Evolutionary conservation across 2,797 vertebrate genomes (phyloP).

Genomic region (Gymnodraco acuticeps): DNA sequence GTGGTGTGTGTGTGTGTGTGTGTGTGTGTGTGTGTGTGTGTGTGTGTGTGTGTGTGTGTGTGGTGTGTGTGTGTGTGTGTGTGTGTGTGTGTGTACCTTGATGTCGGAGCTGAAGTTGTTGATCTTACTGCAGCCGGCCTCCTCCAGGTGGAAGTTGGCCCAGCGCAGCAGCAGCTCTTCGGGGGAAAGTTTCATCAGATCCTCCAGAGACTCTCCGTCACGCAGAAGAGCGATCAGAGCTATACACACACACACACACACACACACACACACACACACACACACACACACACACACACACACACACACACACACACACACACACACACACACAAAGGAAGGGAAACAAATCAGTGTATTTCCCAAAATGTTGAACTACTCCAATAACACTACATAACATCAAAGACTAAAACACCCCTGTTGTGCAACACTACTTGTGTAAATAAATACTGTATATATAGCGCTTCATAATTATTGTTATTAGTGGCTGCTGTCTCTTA

Average conservation of each 20-base stretch:
- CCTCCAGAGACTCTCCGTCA: conserved; percentile 95
- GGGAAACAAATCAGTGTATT: too few relatives aligned
- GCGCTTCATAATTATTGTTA: too few relatives aligned
- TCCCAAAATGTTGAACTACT: too few relatives aligned
- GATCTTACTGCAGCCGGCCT: conserved; percentile 91
- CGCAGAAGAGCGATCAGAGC: conserved; percentile 94
- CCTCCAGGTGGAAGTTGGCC: conserved; percentile 96
- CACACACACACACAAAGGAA: too few relatives aligned
- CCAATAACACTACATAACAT: too few relatives aligned
- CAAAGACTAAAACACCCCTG: too few relatives aligned
- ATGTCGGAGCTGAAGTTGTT: conserved; percentile 97
- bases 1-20: not conserved
- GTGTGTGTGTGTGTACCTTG: conserved; percentile 83
- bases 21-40: not conserved
- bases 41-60: not conserved
- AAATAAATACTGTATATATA: too few relatives aligned
- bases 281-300: too few relatives aligned
- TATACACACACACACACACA: conserved; percentile 59
- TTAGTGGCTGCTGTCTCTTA: too few relatives aligned
- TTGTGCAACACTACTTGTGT: too few relatives aligned
- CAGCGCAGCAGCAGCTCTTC: conserved; percentile 96
- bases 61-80: conserved; percentile 13
- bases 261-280: too few relatives aligned
- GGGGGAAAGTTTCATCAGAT: conserved; percentile 96
- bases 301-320: conserved; percentile 15